Evolutionary conservation across 2,888 invertebrate species (phyloP), one percentile per base, ranked within the genome.

Genomic region (Eupithecia abbreviata): DNA sequence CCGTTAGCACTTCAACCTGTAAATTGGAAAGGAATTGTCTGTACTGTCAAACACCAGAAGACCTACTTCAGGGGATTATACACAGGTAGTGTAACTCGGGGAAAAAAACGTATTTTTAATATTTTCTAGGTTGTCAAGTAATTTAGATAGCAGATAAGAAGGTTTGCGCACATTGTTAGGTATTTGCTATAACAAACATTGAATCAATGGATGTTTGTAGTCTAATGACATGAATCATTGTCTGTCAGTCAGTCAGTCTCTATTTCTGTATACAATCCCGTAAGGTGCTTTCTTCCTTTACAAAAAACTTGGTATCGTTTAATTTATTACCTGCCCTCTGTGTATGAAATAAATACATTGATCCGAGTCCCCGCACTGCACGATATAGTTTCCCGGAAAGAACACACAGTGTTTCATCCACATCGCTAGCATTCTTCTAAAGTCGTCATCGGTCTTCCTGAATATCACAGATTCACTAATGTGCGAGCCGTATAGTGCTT

Each of bases 301-400:
- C 30, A 30, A 30, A 30, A 30, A 30, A 30, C 30, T 30, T 30
- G 30, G 30, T 30, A 30, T 30, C n/a, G n/a, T 55, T n/a, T 18
- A n/a, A 30, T 30, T 58, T 42, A 82, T 82, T 83, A 95, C 95
- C 89, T 95, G 94, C 80, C 96, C 96, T 82, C 93, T 89, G 81
- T 96, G 95, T 85, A 96, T 95, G 76, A 96, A 96, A 81, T 96
- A 96, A 87, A 96, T 95, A 76, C 95, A 93, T 78, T 95, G 95
- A 82, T 96, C 94, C 0, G 95, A 93, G 82, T 96, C 95, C 2
- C 96, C 95, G 58, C 93, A 92, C 80, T 96, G 95, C 12, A 96
- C 95, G 12, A 96, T 95, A 75, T 95, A 95, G 85, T 96, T 95
- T 4, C 95, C 94, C 4, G 95, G 93, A 80, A 95, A 96, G 85